Conservation (phyloP, 1,140 invertebrate genomes). For the Hirudo medicinalis region DNA sequence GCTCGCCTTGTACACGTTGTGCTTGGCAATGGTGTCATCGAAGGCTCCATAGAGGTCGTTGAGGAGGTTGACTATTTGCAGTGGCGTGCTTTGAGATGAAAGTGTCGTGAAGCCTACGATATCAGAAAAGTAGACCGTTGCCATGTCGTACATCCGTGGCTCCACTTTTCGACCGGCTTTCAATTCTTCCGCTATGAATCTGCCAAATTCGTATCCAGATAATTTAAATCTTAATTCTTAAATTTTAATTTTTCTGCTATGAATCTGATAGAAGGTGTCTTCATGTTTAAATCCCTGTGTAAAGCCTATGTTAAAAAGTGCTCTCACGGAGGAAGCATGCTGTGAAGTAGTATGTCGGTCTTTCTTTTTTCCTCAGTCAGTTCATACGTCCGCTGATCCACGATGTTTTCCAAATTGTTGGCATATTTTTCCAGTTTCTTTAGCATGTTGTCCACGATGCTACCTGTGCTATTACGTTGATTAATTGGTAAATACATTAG, state of each 20-base stretch:
- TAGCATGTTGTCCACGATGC: too few relatives aligned
- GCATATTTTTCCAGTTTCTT: slow-evolving; percentile 84
- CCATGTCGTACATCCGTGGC: slow-evolving; percentile 72
- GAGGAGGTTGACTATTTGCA: slow-evolving; percentile 37
- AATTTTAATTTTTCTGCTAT: too few relatives aligned
- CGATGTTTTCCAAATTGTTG: slow-evolving; percentile 73
- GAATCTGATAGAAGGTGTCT: slow-evolving; percentile 49
- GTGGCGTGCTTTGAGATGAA: slow-evolving; percentile 67
- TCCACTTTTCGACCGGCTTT: slow-evolving; percentile 70
- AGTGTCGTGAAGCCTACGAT: slow-evolving; percentile 86
- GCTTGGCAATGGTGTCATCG: slow-evolving; percentile 71
- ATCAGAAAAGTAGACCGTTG: slow-evolving; percentile 83
- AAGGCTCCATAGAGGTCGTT: slow-evolving; percentile 63
- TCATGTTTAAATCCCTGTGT: too few relatives aligned
- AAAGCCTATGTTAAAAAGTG: neutral
- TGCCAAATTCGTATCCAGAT: too few relatives aligned
- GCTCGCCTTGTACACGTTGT: neutral
- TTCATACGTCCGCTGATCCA: slow-evolving; percentile 70
- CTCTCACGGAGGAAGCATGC: slow-evolving; percentile 67
- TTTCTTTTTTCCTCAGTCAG: slow-evolving; percentile 77
- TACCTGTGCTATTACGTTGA: too few relatives aligned
- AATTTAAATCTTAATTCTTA: too few relatives aligned
- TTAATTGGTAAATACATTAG: too few relatives aligned
- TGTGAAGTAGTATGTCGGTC: slow-evolving; percentile 70
- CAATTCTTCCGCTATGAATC: slow-evolving; percentile 72